A percentile compares a stretch with the other conserved stretches of the same genome.
phyloP scores from a whole-genome alignment of 1,140 invertebrate genomes.

The Phocides pigmalion region DNA sequence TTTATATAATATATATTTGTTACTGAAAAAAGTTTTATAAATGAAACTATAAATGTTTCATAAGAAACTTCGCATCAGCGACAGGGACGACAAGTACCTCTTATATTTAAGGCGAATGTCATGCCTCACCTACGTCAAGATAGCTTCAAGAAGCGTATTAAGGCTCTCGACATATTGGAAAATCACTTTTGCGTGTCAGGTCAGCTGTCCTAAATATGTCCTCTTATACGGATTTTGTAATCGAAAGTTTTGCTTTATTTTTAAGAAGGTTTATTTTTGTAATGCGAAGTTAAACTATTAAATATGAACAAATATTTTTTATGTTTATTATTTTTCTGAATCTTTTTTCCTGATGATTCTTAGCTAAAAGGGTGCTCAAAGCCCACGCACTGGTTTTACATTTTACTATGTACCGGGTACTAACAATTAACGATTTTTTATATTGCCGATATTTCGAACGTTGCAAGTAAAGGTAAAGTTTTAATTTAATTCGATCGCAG shows the following conservation, averaged over 20 bases:
- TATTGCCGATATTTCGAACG: too few relatives aligned
- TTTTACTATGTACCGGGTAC: too few relatives aligned
- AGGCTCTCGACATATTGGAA: constrained; percentile 41
- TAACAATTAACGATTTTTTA: too few relatives aligned
- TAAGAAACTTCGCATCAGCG: constrained; percentile 6
- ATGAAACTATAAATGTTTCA: not conserved
- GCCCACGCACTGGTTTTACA: too few relatives aligned
- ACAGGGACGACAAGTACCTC: constrained; percentile 24
- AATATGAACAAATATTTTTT: too few relatives aligned
- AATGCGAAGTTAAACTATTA: not conserved
- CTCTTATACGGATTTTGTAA: constrained; percentile 26
- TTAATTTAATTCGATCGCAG: too few relatives aligned
- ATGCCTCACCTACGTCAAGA: constrained; percentile 28
- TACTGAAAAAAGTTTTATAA: too few relatives aligned
- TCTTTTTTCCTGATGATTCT: too few relatives aligned
- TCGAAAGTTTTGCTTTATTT: not conserved
- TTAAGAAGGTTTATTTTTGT: not conserved
- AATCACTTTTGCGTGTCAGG: constrained; percentile 41
- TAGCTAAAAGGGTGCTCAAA: too few relatives aligned
- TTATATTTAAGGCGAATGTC: constrained; percentile 29
- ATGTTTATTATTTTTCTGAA: too few relatives aligned
- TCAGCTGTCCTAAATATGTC: constrained; percentile 40
- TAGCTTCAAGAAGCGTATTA: constrained; percentile 26
- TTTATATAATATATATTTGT: too few relatives aligned
- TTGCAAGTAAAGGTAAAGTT: too few relatives aligned